Conservation (phyloP, 2,888 invertebrate species). For the Cosmia pyralina region DNA sequence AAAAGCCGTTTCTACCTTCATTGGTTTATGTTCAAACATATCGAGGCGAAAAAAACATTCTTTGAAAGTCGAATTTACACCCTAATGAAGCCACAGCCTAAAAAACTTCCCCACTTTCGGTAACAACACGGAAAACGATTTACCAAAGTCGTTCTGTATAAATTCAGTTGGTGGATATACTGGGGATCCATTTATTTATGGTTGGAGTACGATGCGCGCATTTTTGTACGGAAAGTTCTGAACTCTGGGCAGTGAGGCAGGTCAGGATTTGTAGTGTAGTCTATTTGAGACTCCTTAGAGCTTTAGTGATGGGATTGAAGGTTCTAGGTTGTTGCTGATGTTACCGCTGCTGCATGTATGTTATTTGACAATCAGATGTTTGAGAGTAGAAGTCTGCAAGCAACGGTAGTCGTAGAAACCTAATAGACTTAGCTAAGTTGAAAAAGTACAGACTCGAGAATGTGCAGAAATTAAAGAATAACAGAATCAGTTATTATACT, state of each 20-base stretch:
- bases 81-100: conserved; percentile 41
- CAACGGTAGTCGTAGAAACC: background rate
- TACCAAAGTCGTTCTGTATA: conserved; percentile 69
- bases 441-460: background rate
- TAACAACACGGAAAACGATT: conserved; percentile 67
- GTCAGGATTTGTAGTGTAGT: conserved; percentile 71
- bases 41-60: conserved; percentile 31
- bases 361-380: background rate
- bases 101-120: conserved; percentile 55
- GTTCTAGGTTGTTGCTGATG: background rate
- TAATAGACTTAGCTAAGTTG: background rate
- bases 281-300: conserved; percentile 57
- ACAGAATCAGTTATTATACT: background rate
- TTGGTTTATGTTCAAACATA: conserved; percentile 31
- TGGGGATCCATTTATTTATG: conserved; percentile 75
- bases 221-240: conserved; percentile 70
- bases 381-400: background rate
- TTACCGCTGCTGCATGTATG: background rate
- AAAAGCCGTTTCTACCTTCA: conserved; percentile 15
- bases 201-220: conserved; percentile 67
- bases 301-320: conserved; percentile 42
- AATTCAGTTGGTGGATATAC: conserved; percentile 60
- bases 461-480: background rate
- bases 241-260: conserved; percentile 68
- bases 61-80: conserved; percentile 44